phyloP scores from a whole-genome alignment of 2,113 vertebrate species.

The Mola mola region DNA sequence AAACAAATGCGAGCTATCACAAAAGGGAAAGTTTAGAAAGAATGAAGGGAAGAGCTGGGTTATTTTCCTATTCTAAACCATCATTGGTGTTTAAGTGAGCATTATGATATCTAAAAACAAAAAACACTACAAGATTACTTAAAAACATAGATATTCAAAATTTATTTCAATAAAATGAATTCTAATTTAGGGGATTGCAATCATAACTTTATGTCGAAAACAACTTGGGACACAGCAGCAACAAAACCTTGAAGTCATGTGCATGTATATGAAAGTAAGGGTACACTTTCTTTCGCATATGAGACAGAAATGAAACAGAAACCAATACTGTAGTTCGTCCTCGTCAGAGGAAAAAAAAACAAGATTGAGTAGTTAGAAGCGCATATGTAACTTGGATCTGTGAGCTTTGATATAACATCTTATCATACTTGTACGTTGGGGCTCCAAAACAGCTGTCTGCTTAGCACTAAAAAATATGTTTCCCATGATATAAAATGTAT shows the following conservation, averaged over 20 bases:
- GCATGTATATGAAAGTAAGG: constrained; percentile 1
- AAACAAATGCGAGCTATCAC: background rate
- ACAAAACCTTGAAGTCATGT: constrained; percentile 6
- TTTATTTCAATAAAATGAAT: no score
- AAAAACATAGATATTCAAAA: no score
- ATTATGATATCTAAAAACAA: no score
- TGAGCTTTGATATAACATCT: constrained; percentile 48
- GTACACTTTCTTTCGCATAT: constrained; percentile 15
- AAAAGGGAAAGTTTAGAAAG: background rate
- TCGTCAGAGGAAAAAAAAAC: background rate
- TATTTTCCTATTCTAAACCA: background rate
- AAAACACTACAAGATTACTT: no score
- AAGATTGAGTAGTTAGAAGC: background rate
- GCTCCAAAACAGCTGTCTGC: constrained; percentile 44
- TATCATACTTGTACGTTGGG: constrained; percentile 35
- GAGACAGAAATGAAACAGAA: constrained; percentile 67
- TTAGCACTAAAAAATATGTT: background rate
- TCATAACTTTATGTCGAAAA: background rate
- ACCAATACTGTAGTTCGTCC: background rate
- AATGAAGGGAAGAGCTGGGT: no score
- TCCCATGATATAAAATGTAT: accelerated
- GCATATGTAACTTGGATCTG: background rate
- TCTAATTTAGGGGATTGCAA: no score
- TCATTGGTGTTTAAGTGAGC: no score
- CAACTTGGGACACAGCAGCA: constrained; percentile 29